These are phyloP conservation scores for Crenuchus spilurus DNA, from an alignment of 2,797 vertebrate species.

Conservation along the genomic window DNA sequence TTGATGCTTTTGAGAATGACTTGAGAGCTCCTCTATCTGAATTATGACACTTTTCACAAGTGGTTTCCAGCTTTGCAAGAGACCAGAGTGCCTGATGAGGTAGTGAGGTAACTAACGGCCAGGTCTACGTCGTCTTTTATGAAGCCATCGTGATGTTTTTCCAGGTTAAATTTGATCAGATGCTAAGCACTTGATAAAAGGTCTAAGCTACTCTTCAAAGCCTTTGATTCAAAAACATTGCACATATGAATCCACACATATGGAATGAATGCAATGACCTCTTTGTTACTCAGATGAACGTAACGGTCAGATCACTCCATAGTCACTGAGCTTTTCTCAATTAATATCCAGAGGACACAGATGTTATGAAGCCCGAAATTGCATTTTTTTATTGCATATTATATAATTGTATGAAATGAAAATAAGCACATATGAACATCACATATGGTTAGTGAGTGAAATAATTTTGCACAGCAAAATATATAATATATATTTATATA, in stretches of 20 bases:
- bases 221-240: not conserved
- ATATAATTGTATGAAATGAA: constrained; percentile 90
- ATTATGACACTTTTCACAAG: too few species aligned
- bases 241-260: not conserved
- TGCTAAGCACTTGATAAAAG: not conserved
- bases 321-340: constrained; percentile 47
- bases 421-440: constrained; percentile 97
- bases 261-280: not conserved
- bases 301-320: not conserved
- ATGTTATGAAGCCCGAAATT: constrained; percentile 75
- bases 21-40: too few species aligned
- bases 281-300: not conserved
- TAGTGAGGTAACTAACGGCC: too few species aligned
- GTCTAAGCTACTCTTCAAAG: not conserved
- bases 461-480: constrained; percentile 99
- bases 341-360: constrained; percentile 70
- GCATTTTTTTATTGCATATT: constrained; percentile 83
- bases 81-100: too few species aligned
- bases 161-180: not conserved
- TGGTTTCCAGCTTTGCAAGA: too few species aligned
- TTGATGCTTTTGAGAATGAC: too few species aligned
- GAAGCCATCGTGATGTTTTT: not conserved
- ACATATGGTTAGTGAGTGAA: constrained; percentile 98
- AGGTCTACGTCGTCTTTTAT: too few species aligned
- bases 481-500: constrained; percentile 84